Conservation (phyloP, 2,113 vertebrate genomes). For the Oncorhynchus gorbuscha region DNA sequence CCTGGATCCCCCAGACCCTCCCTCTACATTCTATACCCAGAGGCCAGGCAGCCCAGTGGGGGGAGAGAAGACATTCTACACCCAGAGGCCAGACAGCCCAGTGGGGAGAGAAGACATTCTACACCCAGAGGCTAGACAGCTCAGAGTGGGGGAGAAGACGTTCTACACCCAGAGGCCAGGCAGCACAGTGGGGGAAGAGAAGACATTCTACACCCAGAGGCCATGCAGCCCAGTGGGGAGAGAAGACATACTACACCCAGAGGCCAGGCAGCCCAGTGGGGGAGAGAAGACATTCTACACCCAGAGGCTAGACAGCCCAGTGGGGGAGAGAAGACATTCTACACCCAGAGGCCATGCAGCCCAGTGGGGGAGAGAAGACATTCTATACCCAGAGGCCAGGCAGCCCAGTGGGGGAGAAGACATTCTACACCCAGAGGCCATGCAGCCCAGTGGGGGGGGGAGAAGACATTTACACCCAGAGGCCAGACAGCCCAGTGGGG, state of each 20-base stretch:
- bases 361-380: neutral
- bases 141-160: too few species aligned
- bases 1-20: too few species aligned
- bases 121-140: neutral
- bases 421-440: neutral
- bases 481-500: too few species aligned
- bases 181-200: neutral
- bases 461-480: too few species aligned
- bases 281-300: neutral
- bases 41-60: too few species aligned
- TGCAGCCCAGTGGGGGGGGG: too few species aligned
- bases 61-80: neutral
- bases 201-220: neutral
- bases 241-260: neutral
- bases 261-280: neutral
- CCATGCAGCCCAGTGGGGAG: too few species aligned
- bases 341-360: neutral
- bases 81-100: neutral
- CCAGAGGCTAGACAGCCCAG: neutral
- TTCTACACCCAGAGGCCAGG: neutral
- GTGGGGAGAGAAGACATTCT: neutral
- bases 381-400: too few species aligned
- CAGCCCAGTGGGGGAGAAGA: neutral
- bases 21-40: neutral
- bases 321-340: neutral